Evolutionary conservation across 2,888 invertebrate species (phyloP).

Genomic region (Caenorhabditis becei): DNA sequence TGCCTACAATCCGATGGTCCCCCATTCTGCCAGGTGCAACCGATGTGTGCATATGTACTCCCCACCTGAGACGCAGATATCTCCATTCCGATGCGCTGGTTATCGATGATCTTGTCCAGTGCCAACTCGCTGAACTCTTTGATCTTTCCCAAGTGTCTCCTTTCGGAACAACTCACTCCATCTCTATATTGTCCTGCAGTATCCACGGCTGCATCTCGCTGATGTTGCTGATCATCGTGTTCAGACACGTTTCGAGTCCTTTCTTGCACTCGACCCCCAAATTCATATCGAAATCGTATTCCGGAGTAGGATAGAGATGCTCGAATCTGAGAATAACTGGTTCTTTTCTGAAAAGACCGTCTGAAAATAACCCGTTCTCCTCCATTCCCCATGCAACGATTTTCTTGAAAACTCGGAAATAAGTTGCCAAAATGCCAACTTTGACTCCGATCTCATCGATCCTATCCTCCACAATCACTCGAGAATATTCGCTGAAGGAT

Average conservation of each 20-base stretch:
- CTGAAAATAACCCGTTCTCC: slow-evolving; percentile 51
- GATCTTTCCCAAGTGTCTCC: not conserved
- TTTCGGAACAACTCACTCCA: slow-evolving; percentile 28
- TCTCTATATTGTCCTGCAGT: slow-evolving; percentile 37
- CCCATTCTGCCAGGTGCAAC: not conserved
- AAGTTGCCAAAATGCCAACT: slow-evolving; percentile 62
- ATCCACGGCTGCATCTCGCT: slow-evolving; percentile 51
- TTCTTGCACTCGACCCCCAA: slow-evolving; percentile 47
- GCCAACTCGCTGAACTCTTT: slow-evolving; percentile 41
- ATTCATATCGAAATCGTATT: slow-evolving; percentile 56
- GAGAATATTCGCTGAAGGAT: slow-evolving; percentile 43
- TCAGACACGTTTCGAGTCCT: slow-evolving; percentile 48
- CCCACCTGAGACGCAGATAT: slow-evolving; percentile 61
- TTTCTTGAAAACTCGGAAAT: slow-evolving; percentile 61
- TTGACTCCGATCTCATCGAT: slow-evolving; percentile 41
- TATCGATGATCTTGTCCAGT: slow-evolving; percentile 54
- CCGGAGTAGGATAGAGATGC: slow-evolving; percentile 58
- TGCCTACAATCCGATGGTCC: not conserved
- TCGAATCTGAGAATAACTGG: slow-evolving; percentile 44
- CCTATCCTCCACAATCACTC: slow-evolving; percentile 33
- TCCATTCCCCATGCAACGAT: slow-evolving; percentile 57
- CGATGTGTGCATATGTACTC: slow-evolving; percentile 6
- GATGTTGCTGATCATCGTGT: slow-evolving; percentile 38
- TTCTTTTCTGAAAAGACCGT: no score
- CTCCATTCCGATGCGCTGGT: slow-evolving; percentile 58